Base-by-base conservation (phyloP, 1,140 invertebrate genomes). In the Notospermus geniculatus region DNA sequence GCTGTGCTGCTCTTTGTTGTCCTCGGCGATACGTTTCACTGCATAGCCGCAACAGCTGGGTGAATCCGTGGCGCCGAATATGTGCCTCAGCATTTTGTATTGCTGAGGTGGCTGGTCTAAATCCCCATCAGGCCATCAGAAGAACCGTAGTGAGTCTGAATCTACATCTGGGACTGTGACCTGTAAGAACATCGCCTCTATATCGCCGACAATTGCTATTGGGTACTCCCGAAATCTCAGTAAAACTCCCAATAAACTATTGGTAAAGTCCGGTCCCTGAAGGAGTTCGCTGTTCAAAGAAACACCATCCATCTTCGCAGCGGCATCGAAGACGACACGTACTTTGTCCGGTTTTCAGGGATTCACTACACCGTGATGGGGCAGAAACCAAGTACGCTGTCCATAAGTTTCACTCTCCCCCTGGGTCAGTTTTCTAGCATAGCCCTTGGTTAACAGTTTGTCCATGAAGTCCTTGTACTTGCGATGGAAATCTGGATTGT, bases 241-340 rank as follows among this genome's bases (percentile, higher is more conserved):
- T n/a, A 74, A 60, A 5, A 72, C 65, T 23, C 63, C 70, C 17
- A 71, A 30, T 17, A 74, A 53, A 43, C 23, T 53, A 53, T 56
- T 73, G 64, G 82, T 80, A 0, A 84, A 54, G 57, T 74, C 74
- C 7, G 83, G 80, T 15, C 76, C 74, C 4, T 60, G 23, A 0
- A 69, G 45, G 11, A 77, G 41, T 9, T 46, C 25, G 13, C 68
- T 46, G 55, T 78, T 77, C 1, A 78, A 54, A 5, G 71, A 75
- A 22, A 52, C 60, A 28, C 69, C 70, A 22, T 61, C 11, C 36
- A 55, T 64, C 36, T 56, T 62, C 22, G 61, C 61, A 36, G 46
- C 39, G 46, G 56, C 66, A 43, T 71, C 69, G 54, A 67, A 71
- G 23, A 71, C 69, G 23, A 69, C 43, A 29, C 64, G 41, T 28